Base-by-base conservation (phyloP, 2,888 invertebrate genomes). In the Copidosoma aretas region DNA sequence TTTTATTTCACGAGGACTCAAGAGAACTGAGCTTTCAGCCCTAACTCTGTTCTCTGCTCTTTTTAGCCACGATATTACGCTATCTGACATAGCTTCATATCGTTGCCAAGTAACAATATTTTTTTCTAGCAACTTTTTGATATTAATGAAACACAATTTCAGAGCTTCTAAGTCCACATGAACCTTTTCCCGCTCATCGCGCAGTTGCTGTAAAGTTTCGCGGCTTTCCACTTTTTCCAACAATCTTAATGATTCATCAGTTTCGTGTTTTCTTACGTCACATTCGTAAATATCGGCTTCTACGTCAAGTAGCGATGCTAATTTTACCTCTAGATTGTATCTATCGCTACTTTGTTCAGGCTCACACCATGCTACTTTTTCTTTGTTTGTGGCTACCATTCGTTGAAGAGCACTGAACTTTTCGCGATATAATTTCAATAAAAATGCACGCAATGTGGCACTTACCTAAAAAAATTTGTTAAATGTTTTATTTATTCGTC, bases 321-420 rank as follows among this genome's bases (percentile, higher is more conserved):
- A 88, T 84, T 97, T 97, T 0, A 95, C 94, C 86, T 97, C 95
- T 39, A 97, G 87, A 80, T 95, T 95, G 81, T 96, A 97, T 81
- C 92, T 92, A 79, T 97, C 97, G 78, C 94, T 95, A 43, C 91
- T 90, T 1, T 91, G 89, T 79, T 97, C 96, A 0, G 95, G 94
- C 78, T 91, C 89, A 81, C 97, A 97, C 95, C 97, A 97, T 17
- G 90, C 87, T 1, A 95, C 90, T 84, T 97, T 97, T 79, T 97
- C 97, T 72, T 91, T 91, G 73, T 93, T 90, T 1, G 92, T 91
- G 61, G 89, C 87, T 14, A 97, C 88, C 79, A 93, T 90, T 75
- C 95, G 89, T 77, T 93, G 92, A 49, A 95, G 87, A 80, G 92
- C 91, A 58, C 89, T 90, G 67, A 93, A 89, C 79, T 94, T 95